Conservation (phyloP, 2,797 vertebrate species). For the Catharus ustulatus region DNA sequence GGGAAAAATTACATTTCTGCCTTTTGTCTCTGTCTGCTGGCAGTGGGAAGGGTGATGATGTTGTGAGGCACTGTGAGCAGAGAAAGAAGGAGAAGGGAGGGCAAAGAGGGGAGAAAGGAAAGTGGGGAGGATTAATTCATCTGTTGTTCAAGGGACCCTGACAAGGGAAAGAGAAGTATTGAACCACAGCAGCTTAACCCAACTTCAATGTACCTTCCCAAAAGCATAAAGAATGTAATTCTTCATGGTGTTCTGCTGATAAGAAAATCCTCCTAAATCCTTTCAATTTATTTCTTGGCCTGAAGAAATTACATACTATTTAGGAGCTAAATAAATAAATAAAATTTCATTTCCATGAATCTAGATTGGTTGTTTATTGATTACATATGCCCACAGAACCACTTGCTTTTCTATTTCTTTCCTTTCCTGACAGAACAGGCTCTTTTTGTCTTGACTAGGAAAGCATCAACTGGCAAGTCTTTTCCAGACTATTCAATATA, state of each 20-base stretch:
- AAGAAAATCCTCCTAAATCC: conserved; percentile 88
- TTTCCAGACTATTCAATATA: neutral
- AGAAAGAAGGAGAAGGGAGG: conserved; percentile 25
- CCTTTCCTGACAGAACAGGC: neutral
- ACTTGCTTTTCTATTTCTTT: neutral
- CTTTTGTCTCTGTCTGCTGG: conserved; percentile 61
- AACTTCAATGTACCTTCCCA: conserved; percentile 80
- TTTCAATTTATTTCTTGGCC: conserved; percentile 84
- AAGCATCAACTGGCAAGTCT: neutral
- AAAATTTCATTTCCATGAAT: conserved; percentile 64
- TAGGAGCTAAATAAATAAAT: conserved; percentile 69
- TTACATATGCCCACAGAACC: conserved; percentile 12
- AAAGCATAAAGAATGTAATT: conserved; percentile 78
- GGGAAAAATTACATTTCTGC: neutral
- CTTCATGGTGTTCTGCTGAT: conserved; percentile 81
- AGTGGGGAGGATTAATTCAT: conserved; percentile 73
- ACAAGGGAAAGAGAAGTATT: conserved; percentile 80
- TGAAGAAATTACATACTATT: conserved; percentile 83
- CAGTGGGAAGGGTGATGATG: conserved; percentile 21
- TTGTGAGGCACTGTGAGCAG: neutral
- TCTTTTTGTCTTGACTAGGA: neutral
- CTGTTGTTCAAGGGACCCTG: conserved; percentile 76
- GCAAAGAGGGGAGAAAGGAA: conserved; percentile 22
- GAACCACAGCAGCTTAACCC: conserved; percentile 82
- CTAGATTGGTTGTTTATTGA: conserved; percentile 70